Conservation (phyloP, 2,797 vertebrate genomes). For the Arctocebus calabarensis region DNA sequence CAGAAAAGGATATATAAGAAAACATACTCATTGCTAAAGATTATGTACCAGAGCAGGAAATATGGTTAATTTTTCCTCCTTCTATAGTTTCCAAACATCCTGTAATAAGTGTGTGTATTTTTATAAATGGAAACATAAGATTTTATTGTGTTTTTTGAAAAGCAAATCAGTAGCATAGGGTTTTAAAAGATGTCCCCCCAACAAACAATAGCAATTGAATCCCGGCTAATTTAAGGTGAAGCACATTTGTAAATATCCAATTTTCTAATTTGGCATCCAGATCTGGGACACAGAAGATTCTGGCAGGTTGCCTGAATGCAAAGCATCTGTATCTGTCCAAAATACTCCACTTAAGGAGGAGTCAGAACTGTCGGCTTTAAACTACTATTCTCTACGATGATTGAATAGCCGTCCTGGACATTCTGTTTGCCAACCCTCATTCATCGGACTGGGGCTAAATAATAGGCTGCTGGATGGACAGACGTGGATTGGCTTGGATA, state of each 20-base stretch:
- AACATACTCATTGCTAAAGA: background rate
- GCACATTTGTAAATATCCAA: slow-evolving; percentile 15
- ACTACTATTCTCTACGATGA: background rate
- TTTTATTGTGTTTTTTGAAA: slow-evolving; percentile 40
- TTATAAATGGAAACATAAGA: slow-evolving; percentile 17
- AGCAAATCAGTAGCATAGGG: slow-evolving; percentile 15
- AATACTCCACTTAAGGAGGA: background rate
- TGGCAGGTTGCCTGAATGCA: background rate
- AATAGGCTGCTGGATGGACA: background rate
- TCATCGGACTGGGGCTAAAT: slow-evolving; percentile 6
- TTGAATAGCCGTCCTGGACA: background rate
- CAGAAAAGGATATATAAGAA: background rate
- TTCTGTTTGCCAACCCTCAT: background rate
- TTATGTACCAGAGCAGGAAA: slow-evolving; percentile 52
- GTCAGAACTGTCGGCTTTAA: slow-evolving; percentile 35
- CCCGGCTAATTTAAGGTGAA: slow-evolving; percentile 38
- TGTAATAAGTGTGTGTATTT: background rate
- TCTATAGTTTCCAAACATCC: background rate
- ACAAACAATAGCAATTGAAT: slow-evolving; percentile 29
- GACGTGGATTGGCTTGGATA: background rate
- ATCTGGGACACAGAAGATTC: background rate
- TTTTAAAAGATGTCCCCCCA: slow-evolving; percentile 17
- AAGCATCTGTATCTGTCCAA: background rate
- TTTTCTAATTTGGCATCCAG: background rate
- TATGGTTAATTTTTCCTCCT: background rate